Conservation (phyloP, 2,888 invertebrate species). For the Melieria crassipennis region DNA sequence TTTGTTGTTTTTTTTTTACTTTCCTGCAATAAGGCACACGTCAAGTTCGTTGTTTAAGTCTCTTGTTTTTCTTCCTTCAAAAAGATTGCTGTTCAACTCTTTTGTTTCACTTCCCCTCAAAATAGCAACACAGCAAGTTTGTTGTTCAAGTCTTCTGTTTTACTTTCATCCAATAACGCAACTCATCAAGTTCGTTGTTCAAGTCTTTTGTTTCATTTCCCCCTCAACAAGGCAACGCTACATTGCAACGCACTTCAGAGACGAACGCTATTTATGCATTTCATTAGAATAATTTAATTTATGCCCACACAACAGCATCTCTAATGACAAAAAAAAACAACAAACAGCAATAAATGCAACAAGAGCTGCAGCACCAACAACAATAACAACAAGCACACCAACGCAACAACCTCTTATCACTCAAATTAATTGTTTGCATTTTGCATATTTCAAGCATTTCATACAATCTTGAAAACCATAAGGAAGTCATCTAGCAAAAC, state of each 20-base stretch:
- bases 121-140: conserved; percentile 23
- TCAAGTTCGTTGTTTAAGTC: conserved; percentile 37
- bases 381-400: no score
- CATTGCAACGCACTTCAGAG: no score
- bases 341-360: background rate
- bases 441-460: conserved; percentile 35
- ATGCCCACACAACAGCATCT: background rate
- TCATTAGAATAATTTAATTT: conserved; percentile 22
- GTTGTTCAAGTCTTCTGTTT: conserved; percentile 40
- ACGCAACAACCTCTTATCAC: conserved; percentile 14
- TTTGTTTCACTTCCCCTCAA: background rate
- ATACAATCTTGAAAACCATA: conserved; percentile 20
- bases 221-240: background rate
- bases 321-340: no score
- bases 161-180: background rate
- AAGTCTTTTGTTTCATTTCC: conserved; percentile 21
- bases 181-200: conserved; percentile 9
- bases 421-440: conserved; percentile 31
- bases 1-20: no score
- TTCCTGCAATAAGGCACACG: background rate
- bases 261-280: background rate
- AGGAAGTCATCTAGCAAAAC: conserved; percentile 29
- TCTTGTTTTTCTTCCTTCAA: conserved; percentile 32
- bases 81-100: no score
- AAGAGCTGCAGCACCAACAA: no score